These are phyloP conservation scores for Galaxias olidus DNA, from an alignment of 2,797 vertebrate genomes.

Conservation along the genomic window DNA sequence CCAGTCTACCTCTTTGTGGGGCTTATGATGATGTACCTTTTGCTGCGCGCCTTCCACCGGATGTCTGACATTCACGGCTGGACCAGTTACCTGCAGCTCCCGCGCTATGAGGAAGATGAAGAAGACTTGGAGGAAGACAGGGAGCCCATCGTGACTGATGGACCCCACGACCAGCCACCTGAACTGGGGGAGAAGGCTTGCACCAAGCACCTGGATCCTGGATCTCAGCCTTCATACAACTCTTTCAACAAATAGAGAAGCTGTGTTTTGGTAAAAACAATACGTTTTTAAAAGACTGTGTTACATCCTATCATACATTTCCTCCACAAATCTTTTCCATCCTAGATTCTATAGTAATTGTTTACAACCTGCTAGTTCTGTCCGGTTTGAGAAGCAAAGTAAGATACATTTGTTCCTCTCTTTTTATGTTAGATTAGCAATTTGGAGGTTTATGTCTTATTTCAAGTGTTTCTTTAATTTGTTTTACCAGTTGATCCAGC, in stretches of 20 bases:
- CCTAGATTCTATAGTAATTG: too few relatives aligned
- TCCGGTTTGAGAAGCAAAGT: too few relatives aligned
- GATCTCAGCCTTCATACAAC: slow-evolving; percentile 70
- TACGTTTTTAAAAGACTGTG: too few relatives aligned
- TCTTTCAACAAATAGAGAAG: slow-evolving; percentile 59
- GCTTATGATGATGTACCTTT: slow-evolving; percentile 82
- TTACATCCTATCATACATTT: too few relatives aligned
- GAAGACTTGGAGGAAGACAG: slow-evolving; percentile 60
- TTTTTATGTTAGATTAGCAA: too few relatives aligned
- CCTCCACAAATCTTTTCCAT: too few relatives aligned
- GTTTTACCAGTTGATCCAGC: too few relatives aligned
- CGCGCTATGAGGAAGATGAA: slow-evolving; percentile 69
- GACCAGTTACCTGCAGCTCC: slow-evolving; percentile 75
- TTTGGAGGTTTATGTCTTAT: too few relatives aligned
- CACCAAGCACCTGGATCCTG: slow-evolving; percentile 58
- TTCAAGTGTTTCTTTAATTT: too few relatives aligned
- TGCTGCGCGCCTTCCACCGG: slow-evolving; percentile 84
- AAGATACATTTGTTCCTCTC: too few relatives aligned
- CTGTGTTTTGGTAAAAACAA: neutral
- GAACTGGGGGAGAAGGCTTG: slow-evolving; percentile 18
- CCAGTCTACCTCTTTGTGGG: slow-evolving; percentile 81
- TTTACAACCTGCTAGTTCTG: too few relatives aligned
- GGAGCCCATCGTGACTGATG: slow-evolving; percentile 60
- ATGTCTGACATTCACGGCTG: slow-evolving; percentile 81
- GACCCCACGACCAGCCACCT: neutral